Evolutionary conservation across 2,113 vertebrate species (phyloP), one percentile per base, ranked within the genome.

Genomic region (Xiphorhynchus elegans): DNA sequence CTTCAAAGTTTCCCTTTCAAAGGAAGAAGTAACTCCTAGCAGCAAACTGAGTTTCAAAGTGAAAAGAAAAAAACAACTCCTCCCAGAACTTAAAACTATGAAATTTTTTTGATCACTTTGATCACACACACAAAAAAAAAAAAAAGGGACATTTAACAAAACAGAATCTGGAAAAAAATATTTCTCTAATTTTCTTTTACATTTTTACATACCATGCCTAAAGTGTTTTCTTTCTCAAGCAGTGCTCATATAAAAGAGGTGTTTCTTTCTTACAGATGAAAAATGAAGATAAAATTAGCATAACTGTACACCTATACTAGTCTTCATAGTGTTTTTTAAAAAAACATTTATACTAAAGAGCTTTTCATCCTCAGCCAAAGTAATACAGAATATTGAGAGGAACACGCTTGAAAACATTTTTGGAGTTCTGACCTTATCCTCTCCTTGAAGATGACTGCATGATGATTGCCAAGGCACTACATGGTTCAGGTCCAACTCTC

Each of bases 141-240:
- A 3, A 59, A 62, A 42, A 39, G 8, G 31, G 4, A 19, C 1
- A 46, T 33, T 62, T 58, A 64, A 9, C 2, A 53, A 89, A 79
- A 73, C 2, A n/a, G 6, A 50, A 4, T 25, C 23, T 55, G 23
- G 28, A 66, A 53, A 33, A 46, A 18, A 0, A 0, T 2, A 0
- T 44, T 78, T 80, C 74, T 31, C 6, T 6, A 4, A 23, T 40
- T 63, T 92, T 90, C 12, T 69, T 85, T 78, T 74, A 59, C 7
- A 21, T 67, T 82, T 82, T 17, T 73, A 9, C 10, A 40, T 47
- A 63, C 3, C 7, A 8, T 53, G 31, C 3, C 23, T 60, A 37
- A 90, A 89, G 31, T 73, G 15, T n/a, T 79, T 88, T 64, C 21
- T 49, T 81, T 70, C 59, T 62, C 15, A 33, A 2, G 12, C 35